A percentile compares a stretch with the other conserved stretches of the same genome.
Conservation (phyloP, 2,888 invertebrate genomes). For the Plagodis dolabraria region DNA sequence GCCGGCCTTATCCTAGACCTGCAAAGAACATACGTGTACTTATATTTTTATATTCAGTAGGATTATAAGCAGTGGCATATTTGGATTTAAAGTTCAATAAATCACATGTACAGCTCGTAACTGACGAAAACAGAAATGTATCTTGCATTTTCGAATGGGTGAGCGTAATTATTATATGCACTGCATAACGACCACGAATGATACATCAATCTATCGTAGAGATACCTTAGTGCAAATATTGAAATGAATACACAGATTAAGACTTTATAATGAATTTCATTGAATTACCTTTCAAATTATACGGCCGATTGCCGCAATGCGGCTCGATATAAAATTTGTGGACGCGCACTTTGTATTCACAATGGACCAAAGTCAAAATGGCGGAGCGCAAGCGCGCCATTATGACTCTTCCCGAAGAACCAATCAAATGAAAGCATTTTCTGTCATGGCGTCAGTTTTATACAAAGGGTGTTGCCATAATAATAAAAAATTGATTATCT, state of each 20-base stretch:
- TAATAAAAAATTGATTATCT: constrained; percentile 24
- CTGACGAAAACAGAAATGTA: constrained; percentile 76
- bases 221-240: constrained; percentile 85
- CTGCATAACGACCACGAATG: constrained; percentile 86
- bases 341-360: constrained; percentile 28
- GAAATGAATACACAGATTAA: constrained; percentile 3
- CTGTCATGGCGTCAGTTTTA: constrained; percentile 62
- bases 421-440: constrained; percentile 75
- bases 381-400: constrained; percentile 59
- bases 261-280: constrained; percentile 11
- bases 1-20: constrained; percentile 65
- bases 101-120: constrained; percentile 75
- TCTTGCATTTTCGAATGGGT: constrained; percentile 80
- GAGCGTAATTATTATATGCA: constrained; percentile 81
- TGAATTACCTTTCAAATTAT: constrained; percentile 58
- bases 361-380: constrained; percentile 63
- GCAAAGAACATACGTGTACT: constrained; percentile 44
- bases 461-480: constrained; percentile 64
- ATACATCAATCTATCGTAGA: constrained; percentile 77
- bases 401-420: constrained; percentile 48
- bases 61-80: background rate
- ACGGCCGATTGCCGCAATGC: constrained; percentile 69
- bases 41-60: no score
- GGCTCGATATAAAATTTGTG: constrained; percentile 57
- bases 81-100: background rate